Evolutionary conservation across 2,888 invertebrate genomes (phyloP).

Genomic region (Athalia rosae): DNA sequence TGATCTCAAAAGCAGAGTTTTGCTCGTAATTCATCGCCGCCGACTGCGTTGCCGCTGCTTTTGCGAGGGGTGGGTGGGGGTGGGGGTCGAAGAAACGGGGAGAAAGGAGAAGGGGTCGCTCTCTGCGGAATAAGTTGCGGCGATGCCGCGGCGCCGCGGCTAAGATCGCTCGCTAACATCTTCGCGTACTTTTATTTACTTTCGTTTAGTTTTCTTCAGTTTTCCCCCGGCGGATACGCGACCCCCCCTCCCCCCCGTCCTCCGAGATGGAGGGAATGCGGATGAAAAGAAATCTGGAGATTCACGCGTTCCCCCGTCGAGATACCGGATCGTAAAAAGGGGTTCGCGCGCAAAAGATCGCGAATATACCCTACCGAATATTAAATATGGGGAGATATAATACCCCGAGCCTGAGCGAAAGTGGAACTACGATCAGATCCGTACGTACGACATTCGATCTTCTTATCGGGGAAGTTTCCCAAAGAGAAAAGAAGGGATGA

Average conservation of each 20-base stretch:
- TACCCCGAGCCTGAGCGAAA: no score
- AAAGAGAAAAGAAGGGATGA: background rate
- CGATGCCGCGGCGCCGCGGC: slow-evolving; percentile 8
- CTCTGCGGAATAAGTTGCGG: background rate
- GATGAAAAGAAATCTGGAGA: slow-evolving; percentile 12
- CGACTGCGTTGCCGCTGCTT: background rate
- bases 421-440: no score
- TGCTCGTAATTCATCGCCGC: slow-evolving; percentile 30
- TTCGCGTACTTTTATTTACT: slow-evolving; percentile 32
- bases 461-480: background rate
- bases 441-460: background rate
- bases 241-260: background rate
- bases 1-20: slow-evolving; percentile 34
- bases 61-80: background rate
- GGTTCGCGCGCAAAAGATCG: background rate
- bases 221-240: slow-evolving; percentile 1
- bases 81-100: background rate
- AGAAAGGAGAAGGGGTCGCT: slow-evolving; percentile 2
- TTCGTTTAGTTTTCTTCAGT: slow-evolving; percentile 14
- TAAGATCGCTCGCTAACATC: slow-evolving; percentile 16
- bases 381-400: no score
- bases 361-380: no score
- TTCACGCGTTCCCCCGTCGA: background rate
- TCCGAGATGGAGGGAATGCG: background rate
- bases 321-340: background rate